Conservation (phyloP, 1,140 invertebrate species). For the Orius insidiosus region DNA sequence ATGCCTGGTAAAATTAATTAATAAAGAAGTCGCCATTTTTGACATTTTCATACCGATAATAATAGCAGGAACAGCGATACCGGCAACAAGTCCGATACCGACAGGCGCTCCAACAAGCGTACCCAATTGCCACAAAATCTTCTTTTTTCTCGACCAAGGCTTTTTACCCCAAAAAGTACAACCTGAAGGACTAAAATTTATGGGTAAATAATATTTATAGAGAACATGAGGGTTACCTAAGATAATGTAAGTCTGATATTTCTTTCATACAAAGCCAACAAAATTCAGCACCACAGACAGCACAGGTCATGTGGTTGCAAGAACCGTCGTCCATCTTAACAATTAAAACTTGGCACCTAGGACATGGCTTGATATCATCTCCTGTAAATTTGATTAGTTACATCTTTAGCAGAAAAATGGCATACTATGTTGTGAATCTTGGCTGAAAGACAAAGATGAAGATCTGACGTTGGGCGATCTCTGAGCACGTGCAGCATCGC, state of each 20-base stretch:
- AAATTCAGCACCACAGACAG: constrained; percentile 91
- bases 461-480: constrained; percentile 50
- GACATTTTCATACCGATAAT: constrained; percentile 59
- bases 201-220: too few relatives aligned
- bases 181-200: constrained; percentile 67
- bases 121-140: constrained; percentile 91
- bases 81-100: constrained; percentile 86
- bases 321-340: constrained; percentile 97
- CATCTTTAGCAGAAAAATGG: too few relatives aligned
- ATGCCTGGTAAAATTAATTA: constrained; percentile 36
- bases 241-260: constrained; percentile 91
- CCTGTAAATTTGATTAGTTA: too few relatives aligned
- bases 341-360: constrained; percentile 78
- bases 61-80: constrained; percentile 90
- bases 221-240: constrained; percentile 67
- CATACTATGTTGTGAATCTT: constrained; percentile 45
- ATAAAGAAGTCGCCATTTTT: neutral
- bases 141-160: constrained; percentile 96
- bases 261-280: constrained; percentile 99
- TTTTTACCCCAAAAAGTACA: constrained; percentile 99
- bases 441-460: constrained; percentile 48
- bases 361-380: constrained; percentile 68
- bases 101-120: constrained; percentile 91
- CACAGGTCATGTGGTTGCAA: constrained; percentile 93
- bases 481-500: constrained; percentile 77